phyloP scores from a whole-genome alignment of 2,888 invertebrate species.

The Ctena decussata region DNA sequence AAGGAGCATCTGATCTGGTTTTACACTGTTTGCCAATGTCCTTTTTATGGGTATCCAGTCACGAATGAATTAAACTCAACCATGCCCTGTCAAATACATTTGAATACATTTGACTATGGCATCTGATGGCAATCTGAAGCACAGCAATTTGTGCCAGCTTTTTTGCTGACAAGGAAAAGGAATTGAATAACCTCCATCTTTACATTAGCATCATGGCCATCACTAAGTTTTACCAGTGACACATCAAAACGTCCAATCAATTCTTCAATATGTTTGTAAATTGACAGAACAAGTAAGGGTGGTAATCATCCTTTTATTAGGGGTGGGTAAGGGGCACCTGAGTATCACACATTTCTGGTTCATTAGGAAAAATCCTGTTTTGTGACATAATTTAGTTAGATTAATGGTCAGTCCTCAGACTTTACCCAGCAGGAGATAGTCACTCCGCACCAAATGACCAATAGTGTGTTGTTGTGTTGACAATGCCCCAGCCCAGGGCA shows the following conservation, averaged over 20 bases:
- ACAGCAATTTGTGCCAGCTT: too few relatives aligned
- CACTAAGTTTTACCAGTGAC: too few relatives aligned
- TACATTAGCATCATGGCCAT: too few relatives aligned
- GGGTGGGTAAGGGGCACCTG: neutral
- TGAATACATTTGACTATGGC: too few relatives aligned
- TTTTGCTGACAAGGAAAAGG: too few relatives aligned
- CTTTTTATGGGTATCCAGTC: too few relatives aligned
- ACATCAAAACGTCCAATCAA: neutral
- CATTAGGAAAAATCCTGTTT: constrained; percentile 2
- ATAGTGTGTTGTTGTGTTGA: neutral
- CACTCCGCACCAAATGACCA: constrained; percentile 3
- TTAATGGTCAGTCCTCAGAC: neutral
- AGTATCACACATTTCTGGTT: constrained; percentile 1
- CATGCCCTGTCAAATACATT: too few relatives aligned
- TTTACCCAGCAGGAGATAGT: neutral
- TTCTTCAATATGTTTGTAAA: constrained; percentile 7
- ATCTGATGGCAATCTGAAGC: too few relatives aligned
- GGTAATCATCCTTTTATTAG: neutral
- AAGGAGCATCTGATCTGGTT: too few relatives aligned
- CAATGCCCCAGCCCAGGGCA: neutral
- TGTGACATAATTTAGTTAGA: neutral
- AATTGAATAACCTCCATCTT: too few relatives aligned
- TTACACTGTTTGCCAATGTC: too few relatives aligned
- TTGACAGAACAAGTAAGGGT: neutral
- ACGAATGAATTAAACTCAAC: too few relatives aligned